Evolutionary conservation across 2,797 vertebrate genomes (phyloP), one percentile per base, ranked within the genome.

Genomic region (Microchirus variegatus): DNA sequence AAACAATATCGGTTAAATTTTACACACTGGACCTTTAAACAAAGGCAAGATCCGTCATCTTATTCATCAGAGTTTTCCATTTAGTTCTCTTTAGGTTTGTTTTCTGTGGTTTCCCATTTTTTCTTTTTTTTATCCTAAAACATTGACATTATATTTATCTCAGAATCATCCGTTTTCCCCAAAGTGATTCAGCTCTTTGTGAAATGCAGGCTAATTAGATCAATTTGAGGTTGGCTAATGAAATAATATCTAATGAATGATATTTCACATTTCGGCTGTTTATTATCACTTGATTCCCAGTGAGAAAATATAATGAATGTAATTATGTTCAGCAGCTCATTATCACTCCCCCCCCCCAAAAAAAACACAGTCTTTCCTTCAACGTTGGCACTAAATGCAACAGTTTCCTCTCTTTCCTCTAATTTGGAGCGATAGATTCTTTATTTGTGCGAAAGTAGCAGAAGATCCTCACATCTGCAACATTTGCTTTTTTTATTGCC

Each of bases 221-320:
- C 46, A 22, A 60, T 31, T 15, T 41, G 26, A 65, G 6, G 6
- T 65, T 43, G 10, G 54, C 47, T 60, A 43, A 58, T 52, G 59
- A 37, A 40, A 31, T 9, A 22, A 2, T 49, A 58, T 52, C 58
- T 10, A 38, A 16, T 59, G 52, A 37, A 57, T 35, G 53, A 46
- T 40, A 67, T 26, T 37, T 13, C 36, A 14, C 22, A 56, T 56
- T 31, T 46, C 37, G 37, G 22, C 40, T 49, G 1, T 19, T 49
- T 47, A 22, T 59, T 75, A 44, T 44, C 17, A 35, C 46, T 54
- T 62, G 10, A 75, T 17, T 64, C 71, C 16, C 59, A 54, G 48
- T 76, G 55, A 51, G 50, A 38, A 58, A 45, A 66, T 59, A 10
- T 53, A 40, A 50, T 78, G 53, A 77, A 78, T 79, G 52, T 59